phyloP scores from a whole-genome alignment of 2,888 invertebrate species.

The Hylaea fasciaria region DNA sequence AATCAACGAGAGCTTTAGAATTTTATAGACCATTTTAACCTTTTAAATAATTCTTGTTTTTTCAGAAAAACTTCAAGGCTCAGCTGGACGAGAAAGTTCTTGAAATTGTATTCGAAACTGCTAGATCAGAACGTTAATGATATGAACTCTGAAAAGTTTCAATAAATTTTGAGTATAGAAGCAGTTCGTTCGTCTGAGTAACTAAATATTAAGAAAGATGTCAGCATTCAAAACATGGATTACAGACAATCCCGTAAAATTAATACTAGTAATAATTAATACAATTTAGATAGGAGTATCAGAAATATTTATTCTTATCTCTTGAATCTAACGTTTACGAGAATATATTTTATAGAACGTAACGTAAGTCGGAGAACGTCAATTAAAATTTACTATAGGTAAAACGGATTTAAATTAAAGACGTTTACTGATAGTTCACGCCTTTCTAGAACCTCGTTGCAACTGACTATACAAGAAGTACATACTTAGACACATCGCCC shows the following conservation, averaged over 20 bases:
- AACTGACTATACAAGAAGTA: neutral
- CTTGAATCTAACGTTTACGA: neutral
- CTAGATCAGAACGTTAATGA: too few species aligned
- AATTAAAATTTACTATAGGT: neutral
- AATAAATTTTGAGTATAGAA: neutral
- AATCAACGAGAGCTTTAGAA: neutral
- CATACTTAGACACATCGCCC: slow-evolving; percentile 4
- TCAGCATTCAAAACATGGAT: slow-evolving; percentile 24
- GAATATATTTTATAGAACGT: neutral
- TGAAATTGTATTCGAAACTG: too few species aligned
- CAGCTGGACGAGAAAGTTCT: too few species aligned
- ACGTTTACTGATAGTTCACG: too few species aligned
- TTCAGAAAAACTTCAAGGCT: too few species aligned
- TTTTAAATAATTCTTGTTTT: too few species aligned
- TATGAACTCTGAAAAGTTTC: too few species aligned
- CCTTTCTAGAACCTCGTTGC: too few species aligned
- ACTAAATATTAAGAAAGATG: slow-evolving; percentile 32
- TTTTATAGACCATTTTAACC: too few species aligned
- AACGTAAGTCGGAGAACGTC: neutral
- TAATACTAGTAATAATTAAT: neutral
- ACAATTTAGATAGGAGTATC: too few species aligned
- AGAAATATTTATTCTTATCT: neutral
- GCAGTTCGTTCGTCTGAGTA: slow-evolving; percentile 14
- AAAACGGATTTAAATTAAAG: too few species aligned
- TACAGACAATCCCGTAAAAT: slow-evolving; percentile 19